Base-by-base conservation (phyloP, 2,888 invertebrate genomes). In the Tachina grossa region DNA sequence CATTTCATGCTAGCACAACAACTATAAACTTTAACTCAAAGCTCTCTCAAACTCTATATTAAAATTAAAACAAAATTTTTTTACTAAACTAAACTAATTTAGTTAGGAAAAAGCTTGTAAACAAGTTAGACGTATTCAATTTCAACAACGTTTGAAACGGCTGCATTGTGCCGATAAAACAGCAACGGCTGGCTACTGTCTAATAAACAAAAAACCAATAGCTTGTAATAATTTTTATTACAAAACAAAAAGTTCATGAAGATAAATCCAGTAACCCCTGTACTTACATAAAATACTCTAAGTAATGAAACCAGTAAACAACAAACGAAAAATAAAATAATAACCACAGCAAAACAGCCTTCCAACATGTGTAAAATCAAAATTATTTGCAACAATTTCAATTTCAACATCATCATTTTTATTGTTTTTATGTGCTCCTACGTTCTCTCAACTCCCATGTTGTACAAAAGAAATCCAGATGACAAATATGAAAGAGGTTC, bases 401-500 rank as follows among this genome's bases (percentile, higher is more conserved):
- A 78, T 77, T 69, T 81, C 75, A 83, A 85, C 78, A 75, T 80
- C 53, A 76, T 84, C 74, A 74, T 85, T n/a, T n/a, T n/a, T 81
- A 61, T 79, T n/a, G 66, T 85, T 59, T 72, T 88, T 41, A 71
- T 88, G 49, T 89, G 79, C 81, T 83, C 86, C 74, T 87, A 79
- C 72, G 88, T 88, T 57, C 74, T 86, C 39, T 89, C 89, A 8
- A 82, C 89, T 39, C 92, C 94, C 41, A 94, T 93, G 89, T 89
- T 94, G 86, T 94, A 94, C 87, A 93, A 94, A 87, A 92, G 92
- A 85, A 94, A 93, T 88, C 92, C 93, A 43, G 93, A 93, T 86
- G 93, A 93, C 85, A 93, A 93, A 88, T 91, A 93, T 72, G 94
- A 94, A 90, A 93, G 94, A 90, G 94, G 94, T 94, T 57, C 13